phyloP scores from a whole-genome alignment of 2,888 invertebrate genomes.

The Macrostomum cliftonense region DNA sequence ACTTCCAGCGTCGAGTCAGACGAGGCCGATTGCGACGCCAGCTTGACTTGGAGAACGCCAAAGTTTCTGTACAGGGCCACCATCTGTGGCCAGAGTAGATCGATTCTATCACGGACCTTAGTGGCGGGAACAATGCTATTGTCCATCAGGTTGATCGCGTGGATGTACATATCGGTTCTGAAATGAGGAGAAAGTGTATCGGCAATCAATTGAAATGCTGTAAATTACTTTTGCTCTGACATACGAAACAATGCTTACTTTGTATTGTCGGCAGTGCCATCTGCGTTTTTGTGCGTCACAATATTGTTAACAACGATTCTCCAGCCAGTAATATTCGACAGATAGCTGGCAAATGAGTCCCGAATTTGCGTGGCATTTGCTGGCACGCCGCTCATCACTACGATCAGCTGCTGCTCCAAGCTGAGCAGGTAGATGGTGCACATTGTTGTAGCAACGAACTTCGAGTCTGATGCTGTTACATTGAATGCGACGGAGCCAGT shows the following conservation, averaged over 20 bases:
- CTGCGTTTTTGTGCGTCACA: not conserved
- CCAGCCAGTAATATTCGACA: not conserved
- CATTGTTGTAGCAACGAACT: not conserved
- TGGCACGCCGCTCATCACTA: not conserved
- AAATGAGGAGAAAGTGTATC: no score
- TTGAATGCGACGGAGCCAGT: no score
- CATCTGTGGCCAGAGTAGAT: slow-evolving; percentile 40
- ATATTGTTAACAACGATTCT: not conserved
- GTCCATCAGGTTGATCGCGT: not conserved
- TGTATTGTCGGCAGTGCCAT: not conserved
- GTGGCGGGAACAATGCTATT: not conserved
- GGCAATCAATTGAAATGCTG: no score
- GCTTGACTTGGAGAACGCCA: slow-evolving; percentile 57
- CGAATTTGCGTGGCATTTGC: not conserved
- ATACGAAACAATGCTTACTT: not conserved
- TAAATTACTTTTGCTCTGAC: no score
- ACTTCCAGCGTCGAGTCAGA: slow-evolving; percentile 21
- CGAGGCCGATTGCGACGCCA: slow-evolving; percentile 15
- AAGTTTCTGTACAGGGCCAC: slow-evolving; percentile 76
- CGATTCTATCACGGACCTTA: not conserved
- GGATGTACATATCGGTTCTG: slow-evolving; percentile 2
- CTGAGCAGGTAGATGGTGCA: not conserved
- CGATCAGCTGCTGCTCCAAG: not conserved
- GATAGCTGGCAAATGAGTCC: not conserved
- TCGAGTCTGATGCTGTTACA: not conserved